Evolutionary conservation across 2,797 vertebrate genomes (phyloP), one percentile per base, ranked within the genome.

Genomic region (Cirrhinus mrigala): DNA sequence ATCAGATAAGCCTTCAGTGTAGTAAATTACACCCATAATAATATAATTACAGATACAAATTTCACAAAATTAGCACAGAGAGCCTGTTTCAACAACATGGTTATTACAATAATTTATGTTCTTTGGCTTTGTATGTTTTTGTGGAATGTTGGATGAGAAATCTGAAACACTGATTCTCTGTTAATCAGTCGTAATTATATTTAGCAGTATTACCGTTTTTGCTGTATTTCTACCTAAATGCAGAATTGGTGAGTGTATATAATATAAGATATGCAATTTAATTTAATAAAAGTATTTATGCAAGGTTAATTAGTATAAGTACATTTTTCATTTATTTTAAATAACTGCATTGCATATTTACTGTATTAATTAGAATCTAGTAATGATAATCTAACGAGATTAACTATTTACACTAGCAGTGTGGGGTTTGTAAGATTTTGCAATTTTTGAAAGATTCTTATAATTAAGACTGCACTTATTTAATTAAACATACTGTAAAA

Each of bases 1-100:
- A 83, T 46, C 60, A 62, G 50, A 46, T 58, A 20, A 24, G n/a
- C 29, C 60, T 37, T 86, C 85, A 79, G 82, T 80, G 79, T 77
- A 86, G 74, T 75, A 85, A 85, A 85, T 46, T 33, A 16, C 56
- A 62, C 22, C 69, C 82, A 66, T 86, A 82, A 89, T 82, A 70
- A 69, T 68, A 69, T 75, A 86, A 88, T 82, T 76, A 82, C 69
- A 76, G 54, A 83, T 79, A 79, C 82, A 82, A 86, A 85, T 86
- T 79, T 44, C 27, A 52, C 18, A 50, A 37, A 60, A 87, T 89
- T 78, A 89, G 46, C 76, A 64, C 58, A 64, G 54, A 79, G 50
- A 20, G n/a, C 15, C 9, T 6, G 37, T 16, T 33, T 66, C 37
- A 78, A 48, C 16, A 48, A 40, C 85, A 68, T 24, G 16, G 29